These are phyloP conservation scores for Poicephalus meyeri DNA, from an alignment of 2,113 vertebrate species.

Conservation along the genomic window DNA sequence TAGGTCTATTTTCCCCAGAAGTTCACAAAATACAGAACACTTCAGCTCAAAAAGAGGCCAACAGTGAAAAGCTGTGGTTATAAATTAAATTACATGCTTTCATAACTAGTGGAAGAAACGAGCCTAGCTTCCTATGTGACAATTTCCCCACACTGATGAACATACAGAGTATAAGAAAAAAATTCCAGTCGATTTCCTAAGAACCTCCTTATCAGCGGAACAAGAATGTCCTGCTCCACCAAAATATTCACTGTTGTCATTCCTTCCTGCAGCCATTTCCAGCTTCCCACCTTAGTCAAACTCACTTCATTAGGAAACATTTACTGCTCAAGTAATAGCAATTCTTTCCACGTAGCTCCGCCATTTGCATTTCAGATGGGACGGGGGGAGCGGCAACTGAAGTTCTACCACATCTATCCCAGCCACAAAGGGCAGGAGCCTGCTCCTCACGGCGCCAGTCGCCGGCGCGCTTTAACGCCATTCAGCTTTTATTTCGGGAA, in stretches of 20 bases:
- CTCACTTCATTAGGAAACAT: conserved; percentile 50
- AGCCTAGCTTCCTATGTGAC: neutral
- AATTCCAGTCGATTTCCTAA: conserved; percentile 4
- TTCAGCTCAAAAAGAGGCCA: neutral
- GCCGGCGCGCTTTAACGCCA: neutral
- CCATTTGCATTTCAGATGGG: conserved; percentile 63
- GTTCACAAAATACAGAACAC: neutral
- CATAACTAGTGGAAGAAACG: neutral
- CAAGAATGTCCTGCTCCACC: conserved; percentile 35
- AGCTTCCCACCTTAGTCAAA: conserved; percentile 52
- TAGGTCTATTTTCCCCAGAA: neutral
- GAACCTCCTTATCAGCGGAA: conserved; percentile 44
- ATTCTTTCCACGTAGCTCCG: conserved; percentile 49
- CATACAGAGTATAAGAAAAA: neutral
- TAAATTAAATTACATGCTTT: conserved; percentile 37
- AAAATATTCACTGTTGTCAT: conserved; percentile 14
- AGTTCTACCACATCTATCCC: neutral
- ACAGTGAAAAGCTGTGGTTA: neutral
- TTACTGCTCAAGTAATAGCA: conserved; percentile 26
- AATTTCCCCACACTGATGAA: neutral
- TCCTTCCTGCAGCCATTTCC: conserved; percentile 1
- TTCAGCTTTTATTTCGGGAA: neutral
- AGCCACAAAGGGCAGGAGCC: neutral
- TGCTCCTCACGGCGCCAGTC: no score
- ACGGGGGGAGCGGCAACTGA: neutral